These are phyloP conservation scores for Leptosomus discolor DNA, from an alignment of 2,113 vertebrate genomes.

Conservation along the genomic window DNA sequence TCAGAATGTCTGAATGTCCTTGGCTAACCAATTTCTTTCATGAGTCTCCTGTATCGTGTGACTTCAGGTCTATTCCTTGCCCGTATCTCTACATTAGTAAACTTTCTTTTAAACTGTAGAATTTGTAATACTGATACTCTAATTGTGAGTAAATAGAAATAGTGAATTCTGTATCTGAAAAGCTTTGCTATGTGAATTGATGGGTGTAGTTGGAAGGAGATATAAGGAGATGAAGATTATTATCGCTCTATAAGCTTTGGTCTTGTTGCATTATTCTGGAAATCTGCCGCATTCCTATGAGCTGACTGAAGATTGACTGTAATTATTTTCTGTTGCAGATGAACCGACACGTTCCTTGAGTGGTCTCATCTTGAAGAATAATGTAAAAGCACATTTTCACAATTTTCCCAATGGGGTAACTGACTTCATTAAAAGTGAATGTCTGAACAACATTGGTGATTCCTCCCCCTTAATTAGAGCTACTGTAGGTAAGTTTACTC, in stretches of 20 bases:
- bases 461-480: slow-evolving; percentile 95
- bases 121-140: not conserved
- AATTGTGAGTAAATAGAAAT: not conserved
- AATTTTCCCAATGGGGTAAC: slow-evolving; percentile 93
- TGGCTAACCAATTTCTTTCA: not conserved
- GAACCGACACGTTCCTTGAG: slow-evolving; percentile 94
- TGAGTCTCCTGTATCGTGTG: not conserved
- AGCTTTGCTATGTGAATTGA: not conserved
- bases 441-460: slow-evolving; percentile 94
- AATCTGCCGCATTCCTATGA: not conserved
- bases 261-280: not conserved
- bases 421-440: slow-evolving; percentile 96
- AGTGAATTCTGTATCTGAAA: not conserved
- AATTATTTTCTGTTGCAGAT: slow-evolving; percentile 75
- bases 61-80: not conserved
- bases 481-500: slow-evolving; percentile 87
- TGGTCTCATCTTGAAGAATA: slow-evolving; percentile 96
- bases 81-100: not conserved
- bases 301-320: not conserved
- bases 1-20: not conserved
- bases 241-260: not conserved
- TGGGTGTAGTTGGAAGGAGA: not conserved
- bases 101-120: not conserved
- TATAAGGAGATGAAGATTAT: not conserved
- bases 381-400: slow-evolving; percentile 96